Conservation (phyloP, 1,140 invertebrate species). For the Ridgeia piscesae region DNA sequence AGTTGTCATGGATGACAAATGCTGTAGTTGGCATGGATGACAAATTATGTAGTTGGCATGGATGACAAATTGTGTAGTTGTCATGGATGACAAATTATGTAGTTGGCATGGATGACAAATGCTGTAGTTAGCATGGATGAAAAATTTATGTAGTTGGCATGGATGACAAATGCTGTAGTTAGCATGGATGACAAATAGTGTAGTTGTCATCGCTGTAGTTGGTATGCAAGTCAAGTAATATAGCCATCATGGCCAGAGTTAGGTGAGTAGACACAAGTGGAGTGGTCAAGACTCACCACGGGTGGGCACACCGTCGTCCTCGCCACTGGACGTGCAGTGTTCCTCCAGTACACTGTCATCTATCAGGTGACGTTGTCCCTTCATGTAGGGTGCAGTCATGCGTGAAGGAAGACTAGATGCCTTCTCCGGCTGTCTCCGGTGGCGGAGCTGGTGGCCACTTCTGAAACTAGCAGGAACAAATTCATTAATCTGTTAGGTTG, state of each 20-base stretch:
- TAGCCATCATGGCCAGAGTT: neutral
- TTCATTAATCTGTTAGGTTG: neutral
- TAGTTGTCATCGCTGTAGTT: neutral
- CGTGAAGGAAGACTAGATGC: slow-evolving; percentile 48
- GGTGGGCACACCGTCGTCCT: neutral
- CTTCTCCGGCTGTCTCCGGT: slow-evolving; percentile 33
- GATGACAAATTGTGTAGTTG: neutral
- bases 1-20: neutral
- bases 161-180: neutral
- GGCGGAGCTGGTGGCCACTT: slow-evolving; percentile 39
- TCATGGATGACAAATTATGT: neutral
- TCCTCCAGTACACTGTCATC: slow-evolving; percentile 59
- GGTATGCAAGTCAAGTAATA: neutral
- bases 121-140: neutral
- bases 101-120: neutral
- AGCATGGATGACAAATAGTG: neutral
- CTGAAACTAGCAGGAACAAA: slow-evolving; percentile 31
- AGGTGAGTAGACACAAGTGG: neutral
- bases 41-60: neutral
- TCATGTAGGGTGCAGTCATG: slow-evolving; percentile 53
- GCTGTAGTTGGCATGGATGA: no score
- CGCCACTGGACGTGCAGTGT: slow-evolving; percentile 51
- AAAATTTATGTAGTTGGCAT: neutral
- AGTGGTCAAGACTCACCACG: neutral
- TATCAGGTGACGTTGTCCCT: slow-evolving; percentile 54